phyloP scores from a whole-genome alignment of 2,888 invertebrate species.

The Eupithecia subumbrata region DNA sequence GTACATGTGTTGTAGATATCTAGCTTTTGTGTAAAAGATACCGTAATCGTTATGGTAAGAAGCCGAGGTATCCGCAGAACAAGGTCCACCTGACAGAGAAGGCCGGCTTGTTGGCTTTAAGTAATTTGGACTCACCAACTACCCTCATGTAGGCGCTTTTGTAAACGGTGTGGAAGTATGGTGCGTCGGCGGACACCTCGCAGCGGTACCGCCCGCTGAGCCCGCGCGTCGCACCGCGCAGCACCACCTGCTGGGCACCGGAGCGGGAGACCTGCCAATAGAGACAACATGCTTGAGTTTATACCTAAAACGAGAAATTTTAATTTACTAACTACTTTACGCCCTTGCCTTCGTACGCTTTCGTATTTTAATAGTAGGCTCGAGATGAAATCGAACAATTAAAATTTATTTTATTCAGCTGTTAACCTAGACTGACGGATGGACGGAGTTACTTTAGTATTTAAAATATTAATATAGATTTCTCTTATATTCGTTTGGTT shows the following conservation, averaged over 20 bases:
- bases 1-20: no score
- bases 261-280: slow-evolving; percentile 84
- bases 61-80: neutral
- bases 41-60: neutral
- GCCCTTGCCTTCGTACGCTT: no score
- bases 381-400: neutral
- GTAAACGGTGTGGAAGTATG: slow-evolving; percentile 88
- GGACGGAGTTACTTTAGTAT: neutral
- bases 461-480: neutral
- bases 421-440: neutral
- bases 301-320: neutral
- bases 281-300: slow-evolving; percentile 7
- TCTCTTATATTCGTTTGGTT: neutral
- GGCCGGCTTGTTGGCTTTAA: no score
- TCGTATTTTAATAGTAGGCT: neutral
- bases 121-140: slow-evolving; percentile 84
- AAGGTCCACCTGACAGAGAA: neutral
- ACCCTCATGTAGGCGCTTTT: slow-evolving; percentile 88
- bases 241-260: slow-evolving; percentile 86
- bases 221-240: slow-evolving; percentile 86
- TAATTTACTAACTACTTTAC: no score
- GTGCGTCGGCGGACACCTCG: slow-evolving; percentile 90
- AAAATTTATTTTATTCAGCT: neutral
- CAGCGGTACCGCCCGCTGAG: slow-evolving; percentile 89
- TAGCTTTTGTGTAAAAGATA: neutral